Conservation (phyloP, 2,113 vertebrate genomes). For the Panthera leo region DNA sequence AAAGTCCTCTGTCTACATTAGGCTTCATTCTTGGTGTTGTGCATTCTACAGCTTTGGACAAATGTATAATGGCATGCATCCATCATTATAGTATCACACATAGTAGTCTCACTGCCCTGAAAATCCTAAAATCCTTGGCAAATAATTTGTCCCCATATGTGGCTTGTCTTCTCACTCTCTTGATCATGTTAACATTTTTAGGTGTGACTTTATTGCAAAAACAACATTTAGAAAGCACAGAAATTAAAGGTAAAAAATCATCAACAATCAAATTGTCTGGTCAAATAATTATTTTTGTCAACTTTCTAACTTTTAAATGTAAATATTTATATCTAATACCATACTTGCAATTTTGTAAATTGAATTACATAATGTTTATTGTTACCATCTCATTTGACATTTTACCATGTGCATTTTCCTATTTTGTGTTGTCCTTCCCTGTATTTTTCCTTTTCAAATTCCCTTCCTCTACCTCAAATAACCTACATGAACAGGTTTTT, state of each 20-base stretch:
- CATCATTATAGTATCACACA: background rate
- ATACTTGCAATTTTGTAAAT: background rate
- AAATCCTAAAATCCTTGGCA: background rate
- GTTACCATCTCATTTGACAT: background rate
- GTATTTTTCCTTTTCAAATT: background rate
- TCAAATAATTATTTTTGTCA: background rate
- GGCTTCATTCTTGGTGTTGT: background rate
- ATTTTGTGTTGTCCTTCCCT: background rate
- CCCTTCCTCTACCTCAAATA: background rate
- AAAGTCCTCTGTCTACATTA: background rate
- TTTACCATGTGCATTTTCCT: background rate
- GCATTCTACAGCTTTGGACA: background rate
- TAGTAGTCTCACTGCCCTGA: background rate
- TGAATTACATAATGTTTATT: background rate
- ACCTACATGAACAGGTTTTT: background rate
- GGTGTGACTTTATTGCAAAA: slow-evolving; percentile 17
- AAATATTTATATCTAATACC: background rate
- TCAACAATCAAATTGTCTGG: background rate
- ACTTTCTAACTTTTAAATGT: background rate
- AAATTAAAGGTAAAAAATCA: background rate
- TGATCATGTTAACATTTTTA: background rate
- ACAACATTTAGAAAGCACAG: background rate
- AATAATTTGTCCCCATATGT: background rate
- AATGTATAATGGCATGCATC: background rate
- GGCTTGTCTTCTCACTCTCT: background rate